These are phyloP conservation scores for Diglossa cyanea DNA, from an alignment of 2,797 vertebrate species.

Conservation along the genomic window DNA sequence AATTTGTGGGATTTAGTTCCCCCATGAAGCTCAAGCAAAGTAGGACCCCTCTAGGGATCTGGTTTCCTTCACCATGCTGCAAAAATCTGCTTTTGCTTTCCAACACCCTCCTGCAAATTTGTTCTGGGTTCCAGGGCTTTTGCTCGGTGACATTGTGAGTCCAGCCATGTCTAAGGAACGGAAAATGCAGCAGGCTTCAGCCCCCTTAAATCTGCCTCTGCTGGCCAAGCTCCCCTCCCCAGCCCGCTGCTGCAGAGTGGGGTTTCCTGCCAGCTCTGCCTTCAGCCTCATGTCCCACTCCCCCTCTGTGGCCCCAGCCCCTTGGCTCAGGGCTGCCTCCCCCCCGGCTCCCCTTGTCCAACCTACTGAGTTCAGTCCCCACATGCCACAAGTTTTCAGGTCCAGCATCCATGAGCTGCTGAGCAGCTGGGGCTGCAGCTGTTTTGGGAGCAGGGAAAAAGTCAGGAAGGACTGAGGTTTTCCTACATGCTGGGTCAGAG, in stretches of 20 bases:
- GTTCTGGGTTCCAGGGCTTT: not conserved
- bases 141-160: not conserved
- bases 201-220: not conserved
- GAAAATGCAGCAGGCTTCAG: not conserved
- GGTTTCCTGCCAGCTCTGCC: not conserved
- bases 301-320: conserved; percentile 26
- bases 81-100: conserved; percentile 32
- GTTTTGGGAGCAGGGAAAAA: not conserved
- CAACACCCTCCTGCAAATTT: not conserved
- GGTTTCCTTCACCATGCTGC: conserved; percentile 4
- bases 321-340: conserved; percentile 4
- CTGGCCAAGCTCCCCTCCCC: not conserved
- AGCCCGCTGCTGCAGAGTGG: not conserved
- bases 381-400: not conserved
- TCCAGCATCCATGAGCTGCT: fast-evolving
- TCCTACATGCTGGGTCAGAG: not conserved
- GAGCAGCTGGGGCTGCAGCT: conserved; percentile 32
- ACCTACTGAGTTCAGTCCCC: not conserved
- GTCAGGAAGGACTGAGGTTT: not conserved
- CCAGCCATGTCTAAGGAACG: not conserved
- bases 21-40: not conserved
- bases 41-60: not conserved
- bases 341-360: not conserved
- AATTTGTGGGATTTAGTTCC: conserved; percentile 12
- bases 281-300: not conserved